Base-by-base conservation (phyloP, 2,888 invertebrate genomes). In the Apotomis turbidana region DNA sequence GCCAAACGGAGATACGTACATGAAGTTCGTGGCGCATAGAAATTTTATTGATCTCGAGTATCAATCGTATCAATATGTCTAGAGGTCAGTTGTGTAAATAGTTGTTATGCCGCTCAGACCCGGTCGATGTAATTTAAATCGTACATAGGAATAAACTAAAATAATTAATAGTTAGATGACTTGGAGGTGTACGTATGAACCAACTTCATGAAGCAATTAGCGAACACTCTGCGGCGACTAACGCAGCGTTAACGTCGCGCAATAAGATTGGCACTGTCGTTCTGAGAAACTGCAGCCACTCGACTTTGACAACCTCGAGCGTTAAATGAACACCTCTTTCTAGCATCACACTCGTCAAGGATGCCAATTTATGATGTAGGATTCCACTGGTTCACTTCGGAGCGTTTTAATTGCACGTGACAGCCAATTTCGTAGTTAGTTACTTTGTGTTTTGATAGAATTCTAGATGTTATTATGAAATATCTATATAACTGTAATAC, bases 11-110 rank as follows among this genome's bases (percentile, higher is more conserved):
- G n/a, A n/a, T n/a, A n/a, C n/a, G n/a, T n/a, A n/a, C n/a, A n/a
- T n/a, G n/a, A n/a, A n/a, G n/a, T n/a, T n/a, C n/a, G n/a, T n/a
- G n/a, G n/a, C n/a, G n/a, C n/a, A n/a, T n/a, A n/a, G n/a, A n/a
- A n/a, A n/a, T n/a, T n/a, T n/a, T n/a, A n/a, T n/a, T n/a, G n/a
- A n/a, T n/a, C n/a, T n/a, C n/a, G n/a, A n/a, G n/a, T n/a, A 27
- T 27, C 27, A 27, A 27, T 59, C 46, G 75, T 79, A 79, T 81
- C 78, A 81, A 82, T 81, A 81, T 77, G 73, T 71, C 49, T 41
- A 41, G 41, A 41, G 27, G 2, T 27, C 27, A 27, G 27, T 1
- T 27, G 2, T 27, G n/a, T n/a, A n/a, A n/a, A n/a, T n/a, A n/a
- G n/a, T n/a, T n/a, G n/a, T n/a, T n/a, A n/a, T n/a, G 44, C 44